Percentiles rank a stretch among this genome's conserved stretches.
Conservation (phyloP, 1,140 invertebrate genomes). For the Cyclina sinensis region DNA sequence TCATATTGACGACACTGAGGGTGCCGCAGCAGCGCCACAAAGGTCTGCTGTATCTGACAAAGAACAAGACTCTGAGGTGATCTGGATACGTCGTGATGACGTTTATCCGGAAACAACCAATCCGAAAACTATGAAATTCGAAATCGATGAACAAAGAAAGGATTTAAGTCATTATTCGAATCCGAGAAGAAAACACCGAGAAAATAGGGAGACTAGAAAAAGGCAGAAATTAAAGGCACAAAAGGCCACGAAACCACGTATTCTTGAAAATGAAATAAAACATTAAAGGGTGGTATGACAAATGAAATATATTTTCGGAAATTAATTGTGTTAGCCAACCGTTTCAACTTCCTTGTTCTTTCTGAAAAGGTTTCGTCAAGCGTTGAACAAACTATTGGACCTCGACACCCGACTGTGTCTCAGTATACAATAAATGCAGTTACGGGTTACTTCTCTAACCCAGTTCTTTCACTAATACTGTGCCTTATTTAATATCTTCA, state of each 20-base stretch:
- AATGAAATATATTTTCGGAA: constrained; percentile 72
- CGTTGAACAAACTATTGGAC: no score
- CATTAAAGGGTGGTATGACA: constrained; percentile 48
- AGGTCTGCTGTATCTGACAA: not conserved
- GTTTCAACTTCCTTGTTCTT: no score
- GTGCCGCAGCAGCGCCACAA: not conserved
- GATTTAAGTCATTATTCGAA: not conserved
- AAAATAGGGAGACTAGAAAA: constrained; percentile 15
- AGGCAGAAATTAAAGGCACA: constrained; percentile 39
- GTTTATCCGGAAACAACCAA: constrained; percentile 48
- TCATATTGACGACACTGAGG: not conserved
- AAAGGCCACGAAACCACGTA: constrained; percentile 45
- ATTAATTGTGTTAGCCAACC: constrained; percentile 81
- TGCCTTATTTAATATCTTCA: no score
- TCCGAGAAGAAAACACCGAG: not conserved
- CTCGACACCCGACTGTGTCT: no score
- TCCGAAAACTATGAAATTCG: constrained; percentile 32
- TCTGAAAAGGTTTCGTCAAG: no score
- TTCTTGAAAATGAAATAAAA: constrained; percentile 63
- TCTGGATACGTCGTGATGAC: constrained; percentile 70
- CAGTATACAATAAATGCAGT: no score
- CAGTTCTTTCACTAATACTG: no score
- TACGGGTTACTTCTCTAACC: no score
- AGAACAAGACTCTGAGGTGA: constrained; percentile 62
- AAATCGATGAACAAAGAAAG: constrained; percentile 36